Base-by-base conservation (phyloP, 37 sponge, comb jelly and placozoan genomes). In the Lycopodina hypogea region DNA sequence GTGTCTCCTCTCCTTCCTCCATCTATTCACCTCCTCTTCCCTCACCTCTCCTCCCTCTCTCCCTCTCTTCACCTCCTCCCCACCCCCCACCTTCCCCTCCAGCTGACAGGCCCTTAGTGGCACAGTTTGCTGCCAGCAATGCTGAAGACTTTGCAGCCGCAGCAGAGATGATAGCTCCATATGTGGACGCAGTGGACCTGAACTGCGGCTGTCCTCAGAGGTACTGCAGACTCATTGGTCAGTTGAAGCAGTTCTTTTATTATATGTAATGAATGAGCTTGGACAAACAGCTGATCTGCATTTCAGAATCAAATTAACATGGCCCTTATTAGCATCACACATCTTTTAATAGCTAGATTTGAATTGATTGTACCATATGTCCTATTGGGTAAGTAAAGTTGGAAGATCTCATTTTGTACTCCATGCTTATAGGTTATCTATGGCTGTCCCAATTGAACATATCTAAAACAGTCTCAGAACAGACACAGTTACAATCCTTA, bases 181-280 rank as follows among this genome's bases (percentile, higher is more conserved):
- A 67, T 78, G 89, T 58, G 1, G 97, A 96, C 84, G 97, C 74
- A 12, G 90, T 96, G 23, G 97, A 96, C 58, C 80, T 96, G 7
- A 96, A 96, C 78, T 96, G 97, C 81, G 97, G 97, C 33, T 96
- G 97, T 71, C 97, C 97, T 23, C 97, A 96, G 65, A 77, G 85
- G 87, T 91, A 68, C 28, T 26, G 9, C 9, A n/a, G 19, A 62
- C 64, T n/a, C n/a, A n/a, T n/a, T n/a, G n/a, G n/a, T n/a, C n/a
- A n/a, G n/a, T n/a, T 19, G n/a, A n/a, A 53, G 17, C 18, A 53
- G 56, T 18, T 18, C 18, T 14, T 14, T 53, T 53, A 14, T 53
- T 18, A 53, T 14, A 53, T 18, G 56, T 18, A 14, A 53, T 19
- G 18, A 53, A 18, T 14, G 56, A 18, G 18, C 18, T 18, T 18